phyloP scores from a whole-genome alignment of 2,888 invertebrate genomes.

The Tachystola acroxantha region DNA sequence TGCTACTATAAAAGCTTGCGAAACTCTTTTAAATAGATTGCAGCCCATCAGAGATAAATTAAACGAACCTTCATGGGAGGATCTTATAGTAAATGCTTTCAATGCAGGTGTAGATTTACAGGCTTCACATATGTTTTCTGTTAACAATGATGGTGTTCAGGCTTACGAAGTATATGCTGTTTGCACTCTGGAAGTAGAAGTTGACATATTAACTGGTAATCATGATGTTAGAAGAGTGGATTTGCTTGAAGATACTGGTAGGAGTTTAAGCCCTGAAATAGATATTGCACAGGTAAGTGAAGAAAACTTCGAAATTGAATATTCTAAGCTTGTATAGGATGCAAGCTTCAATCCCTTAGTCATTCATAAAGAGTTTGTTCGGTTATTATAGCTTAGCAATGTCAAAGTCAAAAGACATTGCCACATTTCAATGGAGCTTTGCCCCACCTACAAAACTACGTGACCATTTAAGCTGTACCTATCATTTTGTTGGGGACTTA shows the following conservation, averaged over 20 bases:
- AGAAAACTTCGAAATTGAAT: neutral
- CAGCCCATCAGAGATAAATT: conserved; percentile 51
- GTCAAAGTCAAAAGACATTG: too few relatives aligned
- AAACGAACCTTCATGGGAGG: conserved; percentile 62
- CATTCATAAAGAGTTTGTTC: too few relatives aligned
- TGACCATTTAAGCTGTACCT: too few relatives aligned
- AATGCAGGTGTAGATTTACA: conserved; percentile 38
- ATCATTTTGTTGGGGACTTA: too few relatives aligned
- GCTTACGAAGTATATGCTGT: conserved; percentile 68
- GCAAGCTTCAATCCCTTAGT: too few relatives aligned
- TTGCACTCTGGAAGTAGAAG: conserved; percentile 80
- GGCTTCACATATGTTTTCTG: conserved; percentile 28
- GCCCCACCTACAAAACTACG: too few relatives aligned
- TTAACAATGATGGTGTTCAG: conserved; percentile 22
- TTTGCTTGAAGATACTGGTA: conserved; percentile 81
- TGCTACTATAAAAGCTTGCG: conserved; percentile 71
- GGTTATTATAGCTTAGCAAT: too few relatives aligned
- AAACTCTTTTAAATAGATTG: conserved; percentile 57
- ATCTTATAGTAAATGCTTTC: conserved; percentile 65
- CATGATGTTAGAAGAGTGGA: conserved; percentile 79
- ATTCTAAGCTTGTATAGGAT: too few relatives aligned
- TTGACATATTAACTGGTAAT: conserved; percentile 85
- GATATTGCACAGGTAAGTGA: conserved; percentile 80
- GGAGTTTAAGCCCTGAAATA: conserved; percentile 80
- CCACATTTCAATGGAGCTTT: too few relatives aligned